These are phyloP conservation scores for Orthochromis indermauri DNA, from an alignment of 2,113 vertebrate species.

Conservation along the genomic window DNA sequence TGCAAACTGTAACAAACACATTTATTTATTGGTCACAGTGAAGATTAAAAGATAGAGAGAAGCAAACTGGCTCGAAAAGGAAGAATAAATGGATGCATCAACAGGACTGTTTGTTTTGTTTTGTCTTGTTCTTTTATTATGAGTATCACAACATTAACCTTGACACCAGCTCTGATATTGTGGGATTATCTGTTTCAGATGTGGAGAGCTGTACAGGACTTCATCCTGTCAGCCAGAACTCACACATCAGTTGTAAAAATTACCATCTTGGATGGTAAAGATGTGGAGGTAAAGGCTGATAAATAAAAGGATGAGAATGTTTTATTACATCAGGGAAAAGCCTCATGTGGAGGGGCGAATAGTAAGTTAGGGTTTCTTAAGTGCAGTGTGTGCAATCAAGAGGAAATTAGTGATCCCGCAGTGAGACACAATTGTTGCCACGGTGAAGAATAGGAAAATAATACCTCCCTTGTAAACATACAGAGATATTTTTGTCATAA, in stretches of 20 bases:
- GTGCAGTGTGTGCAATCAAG: background rate
- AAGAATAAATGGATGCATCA: background rate
- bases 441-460: background rate
- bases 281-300: background rate
- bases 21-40: background rate
- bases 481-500: background rate
- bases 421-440: background rate
- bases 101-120: background rate
- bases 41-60: background rate
- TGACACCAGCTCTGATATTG: slow-evolving; percentile 1
- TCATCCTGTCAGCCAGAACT: background rate
- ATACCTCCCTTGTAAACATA: background rate
- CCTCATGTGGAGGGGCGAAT: background rate
- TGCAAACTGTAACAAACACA: background rate
- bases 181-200: background rate
- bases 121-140: background rate
- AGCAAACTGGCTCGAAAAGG: background rate
- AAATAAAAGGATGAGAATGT: background rate
- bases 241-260: background rate
- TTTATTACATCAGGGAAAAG: background rate
- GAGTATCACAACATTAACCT: background rate
- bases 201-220: background rate
- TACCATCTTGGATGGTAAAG: background rate
- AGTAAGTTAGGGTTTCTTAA: background rate
- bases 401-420: background rate